These are phyloP conservation scores for Miniopterus natalensis DNA, from an alignment of 2,113 vertebrate genomes.

Conservation along the genomic window DNA sequence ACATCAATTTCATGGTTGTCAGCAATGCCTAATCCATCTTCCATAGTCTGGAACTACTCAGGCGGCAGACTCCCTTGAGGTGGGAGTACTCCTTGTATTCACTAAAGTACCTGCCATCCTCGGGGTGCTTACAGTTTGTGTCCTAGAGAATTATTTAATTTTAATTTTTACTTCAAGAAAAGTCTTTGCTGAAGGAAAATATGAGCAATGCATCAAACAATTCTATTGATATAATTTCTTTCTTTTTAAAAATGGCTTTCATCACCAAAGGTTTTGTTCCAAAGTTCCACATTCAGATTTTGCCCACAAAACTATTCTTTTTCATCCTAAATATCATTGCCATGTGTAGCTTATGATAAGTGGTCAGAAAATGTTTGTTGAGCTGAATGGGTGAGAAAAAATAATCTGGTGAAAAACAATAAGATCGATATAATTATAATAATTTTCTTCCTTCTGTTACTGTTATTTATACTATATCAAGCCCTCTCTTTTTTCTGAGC, in stretches of 20 bases:
- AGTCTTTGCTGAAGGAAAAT: constrained; percentile 39
- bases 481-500: neutral
- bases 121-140: constrained; percentile 41
- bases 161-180: constrained; percentile 60
- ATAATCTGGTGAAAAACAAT: constrained; percentile 48
- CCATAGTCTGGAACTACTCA: constrained; percentile 78
- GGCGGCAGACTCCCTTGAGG: constrained; percentile 70
- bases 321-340: constrained; percentile 62
- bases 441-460: constrained; percentile 48
- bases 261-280: constrained; percentile 26
- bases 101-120: constrained; percentile 56
- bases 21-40: constrained; percentile 79
- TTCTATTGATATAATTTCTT: constrained; percentile 4
- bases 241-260: constrained; percentile 33
- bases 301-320: neutral
- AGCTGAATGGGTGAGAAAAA: constrained; percentile 45
- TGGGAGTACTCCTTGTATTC: constrained; percentile 44
- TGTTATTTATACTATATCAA: constrained; percentile 42
- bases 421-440: constrained; percentile 27
- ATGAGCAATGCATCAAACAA: neutral
- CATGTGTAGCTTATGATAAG: neutral
- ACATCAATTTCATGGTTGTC: constrained; percentile 83
- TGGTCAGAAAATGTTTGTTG: constrained; percentile 59
- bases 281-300: constrained; percentile 48
- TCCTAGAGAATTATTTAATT: constrained; percentile 58